phyloP scores from a whole-genome alignment of 53 echinoderm and acorn worm species.

The Holothuria scabra region DNA sequence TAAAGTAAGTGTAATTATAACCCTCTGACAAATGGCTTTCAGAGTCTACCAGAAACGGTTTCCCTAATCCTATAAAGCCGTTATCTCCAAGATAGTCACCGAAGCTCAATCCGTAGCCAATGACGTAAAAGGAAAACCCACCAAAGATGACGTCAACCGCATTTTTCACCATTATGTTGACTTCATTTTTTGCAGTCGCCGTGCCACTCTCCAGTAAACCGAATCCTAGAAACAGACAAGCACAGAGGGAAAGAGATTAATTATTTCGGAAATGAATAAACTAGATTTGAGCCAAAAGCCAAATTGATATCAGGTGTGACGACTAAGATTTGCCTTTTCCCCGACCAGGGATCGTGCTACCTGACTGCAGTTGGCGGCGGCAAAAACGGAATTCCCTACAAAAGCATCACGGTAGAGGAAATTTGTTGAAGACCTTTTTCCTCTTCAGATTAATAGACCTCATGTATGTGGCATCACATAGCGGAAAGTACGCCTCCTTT shows the following conservation, averaged over 20 bases:
- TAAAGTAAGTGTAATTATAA: slow-evolving; percentile 68
- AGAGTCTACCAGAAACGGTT: slow-evolving; percentile 54
- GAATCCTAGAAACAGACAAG: slow-evolving; percentile 46
- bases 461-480: too few species aligned
- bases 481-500: too few species aligned
- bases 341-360: too few species aligned
- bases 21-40: slow-evolving; percentile 43
- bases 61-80: slow-evolving; percentile 67
- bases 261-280: too few species aligned
- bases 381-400: too few species aligned
- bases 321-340: too few species aligned
- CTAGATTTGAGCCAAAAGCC: too few species aligned
- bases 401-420: too few species aligned
- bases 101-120: slow-evolving; percentile 72
- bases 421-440: too few species aligned
- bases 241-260: background rate
- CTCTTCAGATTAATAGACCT: too few species aligned
- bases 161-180: slow-evolving; percentile 83
- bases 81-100: slow-evolving; percentile 54
- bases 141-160: slow-evolving; percentile 82
- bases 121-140: slow-evolving; percentile 71
- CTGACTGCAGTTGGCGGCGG: too few species aligned
- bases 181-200: slow-evolving; percentile 78
- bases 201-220: slow-evolving; percentile 74
- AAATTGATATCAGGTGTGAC: too few species aligned